Evolutionary conservation across 2,888 invertebrate genomes (phyloP), one percentile per base, ranked within the genome.

Genomic region (Tiliacea citrago): DNA sequence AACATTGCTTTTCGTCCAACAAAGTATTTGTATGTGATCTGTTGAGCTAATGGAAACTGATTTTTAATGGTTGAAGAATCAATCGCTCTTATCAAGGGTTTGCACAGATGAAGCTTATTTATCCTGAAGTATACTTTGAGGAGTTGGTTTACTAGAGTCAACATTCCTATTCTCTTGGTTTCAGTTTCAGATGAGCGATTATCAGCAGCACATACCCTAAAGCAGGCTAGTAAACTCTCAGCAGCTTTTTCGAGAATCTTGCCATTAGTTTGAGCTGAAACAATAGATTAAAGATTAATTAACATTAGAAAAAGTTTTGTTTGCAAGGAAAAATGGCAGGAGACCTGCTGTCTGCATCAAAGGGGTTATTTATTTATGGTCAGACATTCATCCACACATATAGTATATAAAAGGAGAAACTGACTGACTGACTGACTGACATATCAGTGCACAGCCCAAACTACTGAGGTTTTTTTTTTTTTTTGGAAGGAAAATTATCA

Each of bases 1-100:
- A 99, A 99, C 99, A 99, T 99, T 5, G 99, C 99, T 93, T 99
- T 99, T 49, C 99, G 97, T 0, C 99, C 99, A 29, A 99, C 99
- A 95, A 99, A 99, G 94, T 99, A 99, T 91, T 98, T 98, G 94
- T 99, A 99, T 0, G 99, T 99, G 72, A 99, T 98, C 91, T 98
- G 98, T 92, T 99, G 99, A 16, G 99, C 98, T 77, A 99, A 94
- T 1, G 98, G 98, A 93, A 99, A 99, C 78, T 97, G 97, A 73
- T 99, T 98, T 93, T 99, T 99, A 82, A 98, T 98, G 0, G 98
- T 98, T 24, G 98, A 98, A 24, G 99, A 98, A 89, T 99, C 99
- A 82, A 99, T 99, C 0, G 99, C 99, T 85, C 99, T 97, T 85
- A 99, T 99, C 57, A 99, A 96, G 0, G 99, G 99, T 94, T 99